phyloP scores from a whole-genome alignment of 2,888 invertebrate species.

The Clistopyga incitator region DNA sequence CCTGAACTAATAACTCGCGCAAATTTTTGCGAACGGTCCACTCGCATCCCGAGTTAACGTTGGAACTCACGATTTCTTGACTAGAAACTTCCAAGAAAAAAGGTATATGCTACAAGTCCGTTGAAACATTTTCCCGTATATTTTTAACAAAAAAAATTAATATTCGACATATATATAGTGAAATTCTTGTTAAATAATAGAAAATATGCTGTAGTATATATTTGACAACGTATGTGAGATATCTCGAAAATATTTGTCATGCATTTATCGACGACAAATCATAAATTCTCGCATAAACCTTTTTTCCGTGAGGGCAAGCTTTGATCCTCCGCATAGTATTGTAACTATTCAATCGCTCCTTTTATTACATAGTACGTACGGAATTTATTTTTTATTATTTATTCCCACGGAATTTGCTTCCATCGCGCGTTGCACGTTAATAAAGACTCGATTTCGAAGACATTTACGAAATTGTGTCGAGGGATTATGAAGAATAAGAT shows the following conservation, averaged over 20 bases:
- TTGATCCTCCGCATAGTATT: slow-evolving; percentile 48
- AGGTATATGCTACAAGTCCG: background rate
- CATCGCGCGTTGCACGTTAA: slow-evolving; percentile 43
- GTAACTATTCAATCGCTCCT: slow-evolving; percentile 38
- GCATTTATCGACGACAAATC: background rate
- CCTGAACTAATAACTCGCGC: background rate
- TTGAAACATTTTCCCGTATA: background rate
- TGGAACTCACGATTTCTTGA: background rate
- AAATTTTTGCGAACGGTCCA: background rate
- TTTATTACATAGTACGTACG: slow-evolving; percentile 39
- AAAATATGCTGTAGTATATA: background rate
- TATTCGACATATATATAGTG: background rate
- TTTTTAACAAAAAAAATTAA: background rate
- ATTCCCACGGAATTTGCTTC: slow-evolving; percentile 52
- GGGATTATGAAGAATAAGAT: slow-evolving; percentile 15
- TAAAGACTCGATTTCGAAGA: slow-evolving; percentile 14
- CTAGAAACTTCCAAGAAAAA: background rate
- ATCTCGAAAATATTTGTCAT: background rate
- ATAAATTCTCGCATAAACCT: slow-evolving; percentile 5
- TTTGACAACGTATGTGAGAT: background rate
- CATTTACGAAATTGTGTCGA: slow-evolving; percentile 35
- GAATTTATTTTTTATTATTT: slow-evolving; percentile 56
- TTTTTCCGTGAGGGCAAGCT: slow-evolving; percentile 10
- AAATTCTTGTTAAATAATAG: background rate
- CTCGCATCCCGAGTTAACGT: background rate